Percentiles rank a stretch among this genome's conserved stretches.
Conservation (phyloP, 2,113 vertebrate genomes). For the Paramormyrops kingsleyae region DNA sequence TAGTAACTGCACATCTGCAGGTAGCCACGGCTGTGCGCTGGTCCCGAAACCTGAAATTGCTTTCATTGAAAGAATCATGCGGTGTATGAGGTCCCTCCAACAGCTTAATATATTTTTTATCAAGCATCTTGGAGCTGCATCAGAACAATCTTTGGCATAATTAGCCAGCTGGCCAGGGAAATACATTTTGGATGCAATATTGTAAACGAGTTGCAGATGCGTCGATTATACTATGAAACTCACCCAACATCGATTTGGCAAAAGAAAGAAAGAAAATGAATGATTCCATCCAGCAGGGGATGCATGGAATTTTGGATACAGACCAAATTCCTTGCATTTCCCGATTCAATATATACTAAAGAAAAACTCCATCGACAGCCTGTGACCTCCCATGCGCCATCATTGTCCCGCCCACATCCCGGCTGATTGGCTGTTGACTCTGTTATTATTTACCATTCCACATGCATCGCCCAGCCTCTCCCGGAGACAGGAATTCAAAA, state of each 20-base stretch:
- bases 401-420: not conserved
- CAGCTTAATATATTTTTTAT: not conserved
- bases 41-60: not conserved
- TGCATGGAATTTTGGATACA: not conserved
- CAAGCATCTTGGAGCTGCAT: not conserved
- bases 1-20: not conserved
- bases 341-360: not conserved
- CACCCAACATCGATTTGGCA: not conserved
- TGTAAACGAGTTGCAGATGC: not conserved
- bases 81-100: not conserved
- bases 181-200: not conserved
- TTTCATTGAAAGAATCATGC: not conserved
- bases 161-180: not conserved
- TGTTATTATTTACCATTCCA: not conserved
- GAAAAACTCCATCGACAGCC: not conserved
- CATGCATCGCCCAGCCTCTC: not conserved
- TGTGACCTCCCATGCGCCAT: not conserved
- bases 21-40: too few relatives aligned
- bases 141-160: not conserved
- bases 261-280: not conserved
- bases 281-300: not conserved
- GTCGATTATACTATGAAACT: not conserved
- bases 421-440: not conserved
- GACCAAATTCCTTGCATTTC: not conserved
- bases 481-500: not conserved